Conservation (phyloP, 2,113 vertebrate genomes). For the Diadophis punctatus region DNA sequence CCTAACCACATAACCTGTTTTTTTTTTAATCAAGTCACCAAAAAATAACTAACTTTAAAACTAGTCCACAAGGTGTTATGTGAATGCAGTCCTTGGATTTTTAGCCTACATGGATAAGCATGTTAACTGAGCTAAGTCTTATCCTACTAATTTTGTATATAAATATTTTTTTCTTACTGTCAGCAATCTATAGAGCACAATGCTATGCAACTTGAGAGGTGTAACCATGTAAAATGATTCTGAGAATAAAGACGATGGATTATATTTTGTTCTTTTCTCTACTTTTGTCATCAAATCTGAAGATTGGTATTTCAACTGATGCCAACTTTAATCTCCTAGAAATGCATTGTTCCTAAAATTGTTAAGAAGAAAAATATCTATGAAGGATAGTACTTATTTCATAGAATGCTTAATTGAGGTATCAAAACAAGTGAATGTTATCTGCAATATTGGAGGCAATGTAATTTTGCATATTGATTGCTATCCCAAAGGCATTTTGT, state of each 20-base stretch:
- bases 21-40: background rate
- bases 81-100: background rate
- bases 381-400: background rate
- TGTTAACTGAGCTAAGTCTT: background rate
- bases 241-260: fast-evolving
- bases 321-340: background rate
- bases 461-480: background rate
- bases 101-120: background rate
- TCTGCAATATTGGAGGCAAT: background rate
- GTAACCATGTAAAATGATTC: background rate
- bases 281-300: background rate
- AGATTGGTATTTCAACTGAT: background rate
- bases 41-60: background rate
- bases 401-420: background rate
- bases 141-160: background rate
- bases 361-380: background rate
- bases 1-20: background rate
- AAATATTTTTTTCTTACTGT: background rate
- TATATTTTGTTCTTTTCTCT: fast-evolving
- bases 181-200: fast-evolving
- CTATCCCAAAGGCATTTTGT: background rate
- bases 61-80: background rate
- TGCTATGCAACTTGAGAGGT: fast-evolving
- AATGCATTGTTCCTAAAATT: background rate
- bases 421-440: background rate